A percentile compares a stretch with the other conserved stretches of the same genome.
phyloP scores from a whole-genome alignment of 2,888 invertebrate species.

The Harpalus rubripes region DNA sequence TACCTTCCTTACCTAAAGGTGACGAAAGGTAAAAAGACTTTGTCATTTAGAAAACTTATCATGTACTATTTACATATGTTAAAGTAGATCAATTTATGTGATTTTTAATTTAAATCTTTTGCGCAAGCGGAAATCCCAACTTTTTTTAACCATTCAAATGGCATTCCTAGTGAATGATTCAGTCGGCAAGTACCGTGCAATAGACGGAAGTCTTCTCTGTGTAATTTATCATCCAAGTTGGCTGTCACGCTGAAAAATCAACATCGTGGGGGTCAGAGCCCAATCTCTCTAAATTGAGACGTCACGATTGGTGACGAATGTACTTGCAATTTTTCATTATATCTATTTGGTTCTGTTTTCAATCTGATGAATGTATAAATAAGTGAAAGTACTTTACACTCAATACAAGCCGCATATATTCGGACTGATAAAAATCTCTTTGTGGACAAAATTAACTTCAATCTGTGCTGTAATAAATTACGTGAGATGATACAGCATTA shows the following conservation, averaged over 20 bases:
- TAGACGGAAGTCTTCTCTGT: conserved; percentile 18
- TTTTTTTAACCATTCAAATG: background rate
- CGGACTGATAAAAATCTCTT: conserved; percentile 46
- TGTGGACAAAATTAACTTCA: conserved; percentile 26
- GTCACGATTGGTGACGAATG: conserved; percentile 33
- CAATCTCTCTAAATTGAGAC: conserved; percentile 35
- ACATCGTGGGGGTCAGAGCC: conserved; percentile 34
- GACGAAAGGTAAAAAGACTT: no score
- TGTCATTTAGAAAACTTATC: no score
- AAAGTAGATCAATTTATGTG: background rate
- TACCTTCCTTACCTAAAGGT: no score
- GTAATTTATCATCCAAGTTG: conserved; percentile 56
- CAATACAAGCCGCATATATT: conserved; percentile 31
- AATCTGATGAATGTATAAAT: conserved; percentile 46
- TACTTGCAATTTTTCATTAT: conserved; percentile 32
- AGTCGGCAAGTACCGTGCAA: conserved; percentile 39
- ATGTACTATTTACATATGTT: no score
- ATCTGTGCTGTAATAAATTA: conserved; percentile 28
- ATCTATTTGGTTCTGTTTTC: conserved; percentile 27
- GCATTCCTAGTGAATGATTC: conserved; percentile 33
- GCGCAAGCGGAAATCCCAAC: background rate
- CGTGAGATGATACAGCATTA: conserved; percentile 6
- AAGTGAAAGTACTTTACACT: conserved; percentile 48
- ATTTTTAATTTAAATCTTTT: background rate
- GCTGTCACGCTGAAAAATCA: conserved; percentile 43